Conservation (phyloP, 2,888 invertebrate species). For the Aradus depressus region DNA sequence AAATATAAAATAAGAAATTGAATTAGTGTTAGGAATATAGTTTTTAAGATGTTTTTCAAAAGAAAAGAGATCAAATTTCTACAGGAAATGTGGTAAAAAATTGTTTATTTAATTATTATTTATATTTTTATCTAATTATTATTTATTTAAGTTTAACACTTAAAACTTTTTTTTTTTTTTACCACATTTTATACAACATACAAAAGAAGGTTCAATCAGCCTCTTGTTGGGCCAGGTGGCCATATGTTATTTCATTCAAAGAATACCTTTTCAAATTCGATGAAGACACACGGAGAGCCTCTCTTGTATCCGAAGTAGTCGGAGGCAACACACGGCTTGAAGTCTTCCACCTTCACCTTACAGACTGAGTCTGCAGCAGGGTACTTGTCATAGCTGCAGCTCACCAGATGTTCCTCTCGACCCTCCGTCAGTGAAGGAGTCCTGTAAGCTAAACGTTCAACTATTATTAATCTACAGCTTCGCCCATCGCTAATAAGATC, state of each 20-base stretch:
- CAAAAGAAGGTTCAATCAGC: too few relatives aligned
- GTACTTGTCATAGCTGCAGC: conserved; percentile 49
- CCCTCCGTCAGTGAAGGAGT: conserved; percentile 16
- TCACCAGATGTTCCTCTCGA: conserved; percentile 16
- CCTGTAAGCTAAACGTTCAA: conserved; percentile 12
- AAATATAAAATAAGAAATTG: too few relatives aligned
- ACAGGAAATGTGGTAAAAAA: too few relatives aligned
- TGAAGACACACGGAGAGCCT: conserved; percentile 84
- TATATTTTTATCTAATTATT: too few relatives aligned
- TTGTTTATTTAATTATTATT: too few relatives aligned
- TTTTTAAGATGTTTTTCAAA: too few relatives aligned
- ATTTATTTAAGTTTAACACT: too few relatives aligned
- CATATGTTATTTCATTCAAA: background rate
- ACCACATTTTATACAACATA: too few relatives aligned
- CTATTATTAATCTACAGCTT: background rate
- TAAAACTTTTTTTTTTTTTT: too few relatives aligned
- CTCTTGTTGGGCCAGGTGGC: too few relatives aligned
- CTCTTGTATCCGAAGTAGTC: conserved; percentile 76
- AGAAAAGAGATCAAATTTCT: too few relatives aligned
- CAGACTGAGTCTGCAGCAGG: conserved; percentile 63
- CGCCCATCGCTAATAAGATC: background rate
- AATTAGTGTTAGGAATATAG: too few relatives aligned
- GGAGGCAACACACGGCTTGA: conserved; percentile 62
- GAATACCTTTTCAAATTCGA: conserved; percentile 86
- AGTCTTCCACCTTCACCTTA: conserved; percentile 61